These are phyloP conservation scores for Chionomys nivalis DNA, from an alignment of 2,113 vertebrate genomes.

Conservation along the genomic window DNA sequence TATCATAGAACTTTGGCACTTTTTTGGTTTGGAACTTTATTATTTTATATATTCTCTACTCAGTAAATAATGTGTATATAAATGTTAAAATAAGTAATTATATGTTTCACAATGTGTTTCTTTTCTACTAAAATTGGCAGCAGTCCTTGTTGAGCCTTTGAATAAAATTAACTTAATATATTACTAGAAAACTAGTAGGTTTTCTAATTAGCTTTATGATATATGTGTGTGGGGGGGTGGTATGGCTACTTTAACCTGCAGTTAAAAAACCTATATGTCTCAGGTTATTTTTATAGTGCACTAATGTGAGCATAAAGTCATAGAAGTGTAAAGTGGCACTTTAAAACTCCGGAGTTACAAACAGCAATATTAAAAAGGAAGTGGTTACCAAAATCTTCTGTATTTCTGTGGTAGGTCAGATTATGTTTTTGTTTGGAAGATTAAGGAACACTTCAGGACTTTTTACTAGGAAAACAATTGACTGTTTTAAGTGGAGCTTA, in stretches of 20 bases:
- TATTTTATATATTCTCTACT: not conserved
- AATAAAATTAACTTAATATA: not conserved
- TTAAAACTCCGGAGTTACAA: not conserved
- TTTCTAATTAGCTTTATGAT: not conserved
- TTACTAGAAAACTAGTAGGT: not conserved
- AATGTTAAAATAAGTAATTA: not conserved
- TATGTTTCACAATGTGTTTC: not conserved
- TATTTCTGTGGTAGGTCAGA: not conserved
- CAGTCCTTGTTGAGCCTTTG: not conserved
- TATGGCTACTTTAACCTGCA: not conserved
- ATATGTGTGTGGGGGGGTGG: too few species aligned
- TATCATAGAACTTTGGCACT: not conserved
- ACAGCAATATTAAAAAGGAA: not conserved
- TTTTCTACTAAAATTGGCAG: not conserved
- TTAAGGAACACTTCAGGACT: not conserved
- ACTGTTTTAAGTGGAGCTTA: not conserved
- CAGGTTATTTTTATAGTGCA: not conserved
- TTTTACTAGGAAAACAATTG: not conserved
- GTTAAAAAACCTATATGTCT: not conserved
- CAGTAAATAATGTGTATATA: not conserved
- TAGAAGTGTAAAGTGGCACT: not conserved
- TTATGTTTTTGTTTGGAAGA: not conserved
- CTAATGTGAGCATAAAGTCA: slow-evolving; percentile 44
- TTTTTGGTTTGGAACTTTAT: not conserved
- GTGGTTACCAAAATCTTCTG: not conserved